Conservation (phyloP, 2,888 invertebrate species). For the Cistogaster globosa region DNA sequence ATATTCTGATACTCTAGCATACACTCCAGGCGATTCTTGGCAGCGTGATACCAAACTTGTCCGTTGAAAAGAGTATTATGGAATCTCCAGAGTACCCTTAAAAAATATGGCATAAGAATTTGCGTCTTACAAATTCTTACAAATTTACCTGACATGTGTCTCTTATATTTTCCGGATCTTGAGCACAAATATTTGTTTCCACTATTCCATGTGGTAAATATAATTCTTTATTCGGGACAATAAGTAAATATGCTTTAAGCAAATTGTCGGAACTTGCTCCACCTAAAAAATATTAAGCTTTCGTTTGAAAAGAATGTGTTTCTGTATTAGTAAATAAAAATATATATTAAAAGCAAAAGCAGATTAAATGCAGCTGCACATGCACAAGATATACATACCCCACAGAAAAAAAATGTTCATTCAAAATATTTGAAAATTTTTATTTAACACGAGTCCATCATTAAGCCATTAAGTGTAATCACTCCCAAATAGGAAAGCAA, state of each 20-base stretch:
- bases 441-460: too few species aligned
- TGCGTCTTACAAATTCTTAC: background rate
- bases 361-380: too few species aligned
- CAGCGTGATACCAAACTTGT: too few species aligned
- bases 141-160: constrained; percentile 75
- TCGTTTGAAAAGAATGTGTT: too few species aligned
- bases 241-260: constrained; percentile 65
- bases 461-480: too few species aligned
- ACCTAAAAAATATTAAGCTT: too few species aligned
- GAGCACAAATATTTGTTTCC: constrained; percentile 78
- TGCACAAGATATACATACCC: too few species aligned
- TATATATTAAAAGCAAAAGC: too few species aligned
- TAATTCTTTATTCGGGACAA: constrained; percentile 47
- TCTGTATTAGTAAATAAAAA: too few species aligned
- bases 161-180: constrained; percentile 73
- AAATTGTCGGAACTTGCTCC: constrained; percentile 63
- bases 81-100: constrained; percentile 66
- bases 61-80: background rate
- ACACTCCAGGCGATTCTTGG: constrained; percentile 73
- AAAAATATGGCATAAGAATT: background rate
- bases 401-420: too few species aligned
- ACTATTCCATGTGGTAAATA: constrained; percentile 73
- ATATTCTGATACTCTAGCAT: constrained; percentile 74
- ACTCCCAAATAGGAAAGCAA: too few species aligned
- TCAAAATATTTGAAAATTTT: too few species aligned